A percentile compares a stretch with the other conserved stretches of the same genome.
These are phyloP conservation scores for Prietella phreatophila DNA, from an alignment of 2,113 vertebrate genomes.

Conservation along the genomic window DNA sequence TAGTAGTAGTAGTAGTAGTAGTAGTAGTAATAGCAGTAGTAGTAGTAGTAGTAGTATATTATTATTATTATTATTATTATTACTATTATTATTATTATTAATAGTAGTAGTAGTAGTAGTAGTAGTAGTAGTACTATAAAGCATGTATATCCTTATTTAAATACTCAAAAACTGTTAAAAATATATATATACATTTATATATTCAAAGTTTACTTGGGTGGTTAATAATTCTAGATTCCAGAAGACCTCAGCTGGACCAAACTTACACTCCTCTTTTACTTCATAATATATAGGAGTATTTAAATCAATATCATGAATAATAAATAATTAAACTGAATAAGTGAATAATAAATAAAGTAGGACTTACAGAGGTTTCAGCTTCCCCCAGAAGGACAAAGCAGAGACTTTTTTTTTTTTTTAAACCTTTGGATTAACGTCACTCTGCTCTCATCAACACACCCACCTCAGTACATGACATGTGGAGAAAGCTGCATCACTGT, in stretches of 20 bases:
- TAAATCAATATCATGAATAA: not conserved
- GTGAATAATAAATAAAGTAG: not conserved
- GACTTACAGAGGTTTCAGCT: not conserved
- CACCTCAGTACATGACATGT: conserved; percentile 3
- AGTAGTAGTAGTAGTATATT: too few species aligned
- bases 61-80: conserved; percentile 5
- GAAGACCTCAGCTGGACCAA: not conserved
- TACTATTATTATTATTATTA: not conserved
- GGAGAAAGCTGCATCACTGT: not conserved
- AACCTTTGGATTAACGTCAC: conserved; percentile 6
- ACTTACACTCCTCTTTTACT: not conserved
- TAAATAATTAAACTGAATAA: not conserved
- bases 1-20: too few species aligned
- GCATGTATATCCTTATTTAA: too few species aligned
- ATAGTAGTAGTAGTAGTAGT: not conserved
- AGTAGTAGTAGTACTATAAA: not conserved
- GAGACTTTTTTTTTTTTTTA: not conserved
- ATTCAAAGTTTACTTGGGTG: not conserved
- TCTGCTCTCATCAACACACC: not conserved
- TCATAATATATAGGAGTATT: not conserved
- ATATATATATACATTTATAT: too few species aligned
- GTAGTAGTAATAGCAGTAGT: too few species aligned
- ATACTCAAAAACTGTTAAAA: too few species aligned
- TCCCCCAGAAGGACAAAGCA: not conserved
- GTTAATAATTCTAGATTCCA: not conserved